Evolutionary conservation across 2,888 invertebrate species (phyloP), one percentile per base, ranked within the genome.

Genomic region (Eristalis tenax): DNA sequence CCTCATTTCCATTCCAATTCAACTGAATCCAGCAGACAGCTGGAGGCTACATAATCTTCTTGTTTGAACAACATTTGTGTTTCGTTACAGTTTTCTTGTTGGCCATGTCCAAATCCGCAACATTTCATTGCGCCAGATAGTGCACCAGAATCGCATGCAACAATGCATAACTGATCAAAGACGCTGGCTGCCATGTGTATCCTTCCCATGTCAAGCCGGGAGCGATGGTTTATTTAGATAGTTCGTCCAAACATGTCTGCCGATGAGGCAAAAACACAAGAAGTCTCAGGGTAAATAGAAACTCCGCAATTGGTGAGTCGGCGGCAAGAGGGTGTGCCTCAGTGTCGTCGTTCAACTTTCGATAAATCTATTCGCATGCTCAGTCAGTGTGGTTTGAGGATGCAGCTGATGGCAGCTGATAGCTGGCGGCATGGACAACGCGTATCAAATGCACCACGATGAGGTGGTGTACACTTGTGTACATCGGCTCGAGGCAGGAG

Each of bases 221-320:
- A 83, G 83, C 78, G 79, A 79, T 83, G 79, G 83, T 83, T 87
- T 87, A 79, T 87, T 87, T 83, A 83, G 83, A 87, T 83, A 83
- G 75, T 79, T 79, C 75, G 71, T 79, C 71, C 64, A 87, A 83
- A 83, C 83, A 87, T 79, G 83, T 70, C 86, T 76, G 38, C 70
- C 43, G 50, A 18, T 8, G 18, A 68, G 38, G 83, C 79, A 73
- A 83, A 83, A 79, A 83, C 68, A 80, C 56, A 83, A 63, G 61
- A 73, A 76, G 76, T 75, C 66, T 76, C 71, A 18, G 50, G 76
- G 79, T 79, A 78, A 87, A 87, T 83, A 83, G 79, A 79, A 87
- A 79, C 43, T 79, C 83, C 50, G 13, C 77, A 64, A 77, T 4
- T 4, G 80, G 76, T 73, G 73, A 69, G 73, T 73, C 73, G 74